phyloP scores from a whole-genome alignment of 2,888 invertebrate genomes.

The Aquatica leii region DNA sequence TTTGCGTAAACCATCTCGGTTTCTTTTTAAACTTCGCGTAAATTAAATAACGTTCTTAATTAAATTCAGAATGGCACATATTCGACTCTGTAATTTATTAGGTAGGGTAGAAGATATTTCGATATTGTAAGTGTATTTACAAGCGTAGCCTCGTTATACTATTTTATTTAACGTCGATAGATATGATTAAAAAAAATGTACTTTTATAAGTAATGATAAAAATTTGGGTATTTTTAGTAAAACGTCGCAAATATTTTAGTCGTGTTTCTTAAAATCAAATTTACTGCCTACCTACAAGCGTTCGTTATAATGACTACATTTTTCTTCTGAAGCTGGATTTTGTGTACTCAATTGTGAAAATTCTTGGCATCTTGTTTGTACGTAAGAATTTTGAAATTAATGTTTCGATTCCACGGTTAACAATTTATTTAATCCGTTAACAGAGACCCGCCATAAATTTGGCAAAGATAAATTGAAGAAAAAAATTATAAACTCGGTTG shows the following conservation, averaged over 20 bases:
- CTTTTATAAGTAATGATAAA: slow-evolving; percentile 13
- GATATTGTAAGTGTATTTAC: slow-evolving; percentile 10
- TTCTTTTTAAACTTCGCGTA: slow-evolving; percentile 16
- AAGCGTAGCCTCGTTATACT: not conserved
- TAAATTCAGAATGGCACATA: slow-evolving; percentile 22
- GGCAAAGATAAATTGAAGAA: slow-evolving; percentile 32
- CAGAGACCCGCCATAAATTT: slow-evolving; percentile 32
- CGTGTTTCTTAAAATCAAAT: slow-evolving; percentile 37
- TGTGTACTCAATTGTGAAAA: slow-evolving; percentile 41
- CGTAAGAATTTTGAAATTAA: slow-evolving; percentile 36
- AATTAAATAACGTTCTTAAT: slow-evolving; percentile 20
- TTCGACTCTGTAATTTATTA: slow-evolving; percentile 14
- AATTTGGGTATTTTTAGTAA: slow-evolving; percentile 12
- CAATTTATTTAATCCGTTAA: slow-evolving; percentile 36
- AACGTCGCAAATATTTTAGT: slow-evolving; percentile 37
- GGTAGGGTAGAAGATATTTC: slow-evolving; percentile 11
- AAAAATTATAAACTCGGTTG: slow-evolving; percentile 17
- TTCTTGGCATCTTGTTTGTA: slow-evolving; percentile 41
- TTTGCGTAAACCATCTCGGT: slow-evolving; percentile 20
- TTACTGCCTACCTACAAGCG: slow-evolving; percentile 41
- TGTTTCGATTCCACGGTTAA: slow-evolving; percentile 36
- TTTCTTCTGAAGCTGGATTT: slow-evolving; percentile 40
- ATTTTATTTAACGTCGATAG: not conserved
- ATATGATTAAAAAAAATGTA: not conserved
- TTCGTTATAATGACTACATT: slow-evolving; percentile 41